Evolutionary conservation across 2,888 invertebrate species (phyloP), one percentile per base, ranked within the genome.

Genomic region (Drosophila monieri): DNA sequence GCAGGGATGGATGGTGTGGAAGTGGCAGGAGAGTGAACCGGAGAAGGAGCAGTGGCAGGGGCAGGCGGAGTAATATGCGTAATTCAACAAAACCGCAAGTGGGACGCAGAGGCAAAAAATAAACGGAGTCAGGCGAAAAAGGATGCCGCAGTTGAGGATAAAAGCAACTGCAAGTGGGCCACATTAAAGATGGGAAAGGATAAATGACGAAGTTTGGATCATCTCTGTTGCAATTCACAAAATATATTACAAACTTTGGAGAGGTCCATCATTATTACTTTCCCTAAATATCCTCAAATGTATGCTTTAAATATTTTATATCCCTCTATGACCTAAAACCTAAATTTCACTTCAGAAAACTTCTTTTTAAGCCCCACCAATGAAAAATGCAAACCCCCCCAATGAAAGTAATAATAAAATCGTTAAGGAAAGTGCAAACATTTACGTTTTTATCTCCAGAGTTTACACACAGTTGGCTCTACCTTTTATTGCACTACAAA

Each of bases 51-150:
- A 18, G 44, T 49, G 51, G 35, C 30, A 39, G 46, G 41, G 39
- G 27, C 54, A 48, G 69, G 56, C 71, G 43, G 58, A 74, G 80
- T 74, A 80, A 86, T 80, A 84, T 86, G 84, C 86, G 84, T 86
- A 86, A 88, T 86, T 86, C 85, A 86, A 81, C 81, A 88, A 80
- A 78, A 88, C 85, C 88, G 77, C 83, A 83, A 84, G 67, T 86
- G 84, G 84, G 80, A 67, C 80, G 78, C 51, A 55, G 48, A 54
- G 48, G 41, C 66, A 60, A 52, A 25, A 25, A 68, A 60, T 49
- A 60, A 68, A 52, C 70, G 52, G 51, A 44, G 30, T 39, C 53
- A 53, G 54, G 57, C 44, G 57, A 58, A 65, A 55, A 67, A 62
- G 59, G 67, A 64, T 35, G 23, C 15, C 55, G 27, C 51, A 39